These are phyloP conservation scores for Patagioenas fasciata DNA, from an alignment of 2,113 vertebrate species.

Conservation along the genomic window DNA sequence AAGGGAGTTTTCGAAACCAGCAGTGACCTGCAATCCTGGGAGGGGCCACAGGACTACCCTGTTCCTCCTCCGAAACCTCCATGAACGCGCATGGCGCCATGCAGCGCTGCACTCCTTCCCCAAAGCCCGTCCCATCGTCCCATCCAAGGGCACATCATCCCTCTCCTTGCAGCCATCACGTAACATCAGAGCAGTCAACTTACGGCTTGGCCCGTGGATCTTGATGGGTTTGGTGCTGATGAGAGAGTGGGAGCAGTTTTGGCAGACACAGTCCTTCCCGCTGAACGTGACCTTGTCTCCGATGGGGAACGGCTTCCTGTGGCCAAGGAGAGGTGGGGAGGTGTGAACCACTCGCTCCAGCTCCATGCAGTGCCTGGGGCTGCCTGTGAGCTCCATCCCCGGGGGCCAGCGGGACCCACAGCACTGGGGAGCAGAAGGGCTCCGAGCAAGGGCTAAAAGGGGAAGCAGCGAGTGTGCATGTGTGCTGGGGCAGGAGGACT, in stretches of 20 bases:
- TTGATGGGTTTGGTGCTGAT: conserved; percentile 93
- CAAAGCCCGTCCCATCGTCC: background rate
- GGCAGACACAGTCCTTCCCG: conserved; percentile 96
- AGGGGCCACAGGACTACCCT: background rate
- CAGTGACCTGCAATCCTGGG: accelerated
- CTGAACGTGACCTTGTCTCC: conserved; percentile 98
- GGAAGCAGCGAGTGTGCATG: accelerated
- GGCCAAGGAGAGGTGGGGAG: background rate
- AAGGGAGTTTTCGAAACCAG: background rate
- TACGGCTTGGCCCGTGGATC: conserved; percentile 96
- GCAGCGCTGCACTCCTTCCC: accelerated
- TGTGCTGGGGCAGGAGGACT: background rate
- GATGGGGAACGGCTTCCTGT: conserved; percentile 95
- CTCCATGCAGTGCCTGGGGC: background rate
- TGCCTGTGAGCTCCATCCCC: background rate
- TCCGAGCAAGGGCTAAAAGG: background rate
- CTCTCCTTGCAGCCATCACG: accelerated
- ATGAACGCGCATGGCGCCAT: accelerated
- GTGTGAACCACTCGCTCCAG: background rate
- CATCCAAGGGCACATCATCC: accelerated
- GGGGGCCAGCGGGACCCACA: accelerated
- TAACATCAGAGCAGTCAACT: conserved; percentile 58
- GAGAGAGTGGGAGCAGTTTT: conserved; percentile 91
- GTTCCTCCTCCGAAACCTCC: background rate
- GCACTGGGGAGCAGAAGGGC: background rate